These are phyloP conservation scores for Peribatodes rhomboidaria DNA, from an alignment of 2,888 invertebrate species.

Conservation along the genomic window DNA sequence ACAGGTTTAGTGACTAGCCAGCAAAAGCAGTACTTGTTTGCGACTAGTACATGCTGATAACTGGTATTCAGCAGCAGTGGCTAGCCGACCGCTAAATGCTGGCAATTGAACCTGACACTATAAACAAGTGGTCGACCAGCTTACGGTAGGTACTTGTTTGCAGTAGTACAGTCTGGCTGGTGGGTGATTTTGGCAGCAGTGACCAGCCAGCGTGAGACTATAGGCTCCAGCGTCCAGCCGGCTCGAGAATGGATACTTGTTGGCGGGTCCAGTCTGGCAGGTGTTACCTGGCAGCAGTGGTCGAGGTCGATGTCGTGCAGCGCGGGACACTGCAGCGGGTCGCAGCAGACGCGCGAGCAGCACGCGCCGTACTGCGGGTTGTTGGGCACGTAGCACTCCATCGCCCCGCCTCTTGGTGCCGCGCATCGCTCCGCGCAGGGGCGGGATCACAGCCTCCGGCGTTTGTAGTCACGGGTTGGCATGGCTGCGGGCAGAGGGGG, in stretches of 20 bases:
- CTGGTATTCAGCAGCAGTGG: constrained; percentile 19
- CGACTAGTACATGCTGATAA: not conserved
- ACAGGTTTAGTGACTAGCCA: not conserved
- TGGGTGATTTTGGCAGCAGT: too few relatives aligned
- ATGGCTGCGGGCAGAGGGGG: constrained; percentile 58
- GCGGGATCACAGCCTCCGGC: constrained; percentile 58
- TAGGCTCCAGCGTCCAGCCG: too few relatives aligned
- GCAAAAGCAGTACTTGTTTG: not conserved
- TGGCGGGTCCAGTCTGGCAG: not conserved
- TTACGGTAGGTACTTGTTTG: too few relatives aligned
- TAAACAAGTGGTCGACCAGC: too few relatives aligned
- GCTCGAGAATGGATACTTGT: too few relatives aligned
- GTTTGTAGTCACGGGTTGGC: constrained; percentile 56
- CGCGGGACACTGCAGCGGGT: constrained; percentile 66
- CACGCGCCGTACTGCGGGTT: constrained; percentile 88
- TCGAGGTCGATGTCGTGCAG: constrained; percentile 32
- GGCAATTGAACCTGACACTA: too few relatives aligned
- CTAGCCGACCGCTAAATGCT: constrained; percentile 82
- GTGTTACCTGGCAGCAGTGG: constrained; percentile 29
- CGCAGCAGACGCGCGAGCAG: constrained; percentile 75
- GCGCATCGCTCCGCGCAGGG: constrained; percentile 74
- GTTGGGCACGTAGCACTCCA: constrained; percentile 89
- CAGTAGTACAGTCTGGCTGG: too few relatives aligned
- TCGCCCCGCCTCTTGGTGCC: constrained; percentile 73
- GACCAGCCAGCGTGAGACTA: not conserved